Percentiles rank a stretch among this genome's conserved stretches.
Evolutionary conservation across 2,888 invertebrate species (phyloP).

Genomic region (Xylophagus ater): DNA sequence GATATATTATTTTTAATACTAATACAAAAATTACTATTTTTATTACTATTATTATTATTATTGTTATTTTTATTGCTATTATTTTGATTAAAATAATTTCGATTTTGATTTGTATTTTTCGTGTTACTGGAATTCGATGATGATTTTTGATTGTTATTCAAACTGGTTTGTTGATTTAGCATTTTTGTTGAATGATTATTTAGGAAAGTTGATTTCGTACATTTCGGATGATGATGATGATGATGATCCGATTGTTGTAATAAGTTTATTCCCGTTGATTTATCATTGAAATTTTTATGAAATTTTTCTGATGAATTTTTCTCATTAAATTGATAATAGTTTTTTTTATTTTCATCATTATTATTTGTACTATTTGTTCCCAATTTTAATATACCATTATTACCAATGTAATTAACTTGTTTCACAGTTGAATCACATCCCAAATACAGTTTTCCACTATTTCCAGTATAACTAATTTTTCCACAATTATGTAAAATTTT

Average conservation of each 20-base stretch:
- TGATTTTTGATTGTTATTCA: no score
- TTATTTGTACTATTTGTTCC: slow-evolving; percentile 10
- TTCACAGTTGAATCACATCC: slow-evolving; percentile 31
- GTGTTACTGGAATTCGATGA: not conserved
- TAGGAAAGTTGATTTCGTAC: no score
- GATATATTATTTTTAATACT: slow-evolving; percentile 20
- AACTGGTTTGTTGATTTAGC: no score
- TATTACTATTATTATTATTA: slow-evolving; percentile 5
- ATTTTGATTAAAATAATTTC: not conserved
- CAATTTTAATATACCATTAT: slow-evolving; percentile 34
- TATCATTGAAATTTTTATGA: slow-evolving; percentile 1
- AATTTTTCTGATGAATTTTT: no score
- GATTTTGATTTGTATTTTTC: not conserved
- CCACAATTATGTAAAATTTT: slow-evolving; percentile 33
- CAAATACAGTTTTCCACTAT: slow-evolving; percentile 34
- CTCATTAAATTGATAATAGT: no score
- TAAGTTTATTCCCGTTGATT: slow-evolving; percentile 6
- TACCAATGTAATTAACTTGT: slow-evolving; percentile 33
- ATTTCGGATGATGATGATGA: not conserved
- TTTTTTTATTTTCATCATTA: slow-evolving; percentile 11
- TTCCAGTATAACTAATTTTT: slow-evolving; percentile 31
- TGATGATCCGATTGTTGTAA: no score
- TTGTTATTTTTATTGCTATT: not conserved
- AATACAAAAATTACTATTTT: slow-evolving; percentile 3
- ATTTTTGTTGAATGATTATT: no score